Evolutionary conservation across 1,140 invertebrate species (phyloP).

Genomic region (Anoplophora glabripennis): DNA sequence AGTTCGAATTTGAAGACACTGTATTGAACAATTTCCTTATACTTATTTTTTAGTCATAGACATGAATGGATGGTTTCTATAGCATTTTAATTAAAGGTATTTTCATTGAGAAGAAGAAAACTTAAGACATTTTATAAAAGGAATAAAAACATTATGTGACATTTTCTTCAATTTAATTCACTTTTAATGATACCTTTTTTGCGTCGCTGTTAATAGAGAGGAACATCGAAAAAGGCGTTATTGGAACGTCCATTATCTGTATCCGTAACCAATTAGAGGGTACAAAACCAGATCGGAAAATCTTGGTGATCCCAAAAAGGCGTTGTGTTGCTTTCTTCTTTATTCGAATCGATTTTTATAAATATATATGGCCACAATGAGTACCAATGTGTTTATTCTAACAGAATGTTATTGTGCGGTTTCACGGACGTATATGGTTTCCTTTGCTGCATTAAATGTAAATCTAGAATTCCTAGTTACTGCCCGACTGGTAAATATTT

Average conservation of each 20-base stretch:
- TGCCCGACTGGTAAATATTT: too few species aligned
- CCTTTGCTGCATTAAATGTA: not conserved
- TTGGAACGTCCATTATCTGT: constrained; percentile 8
- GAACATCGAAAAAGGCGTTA: constrained; percentile 8
- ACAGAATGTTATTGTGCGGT: constrained; percentile 5
- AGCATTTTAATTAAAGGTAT: too few species aligned
- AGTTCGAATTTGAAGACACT: too few species aligned
- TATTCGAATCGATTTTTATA: not conserved
- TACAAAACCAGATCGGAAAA: constrained; percentile 14
- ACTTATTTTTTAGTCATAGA: too few species aligned
- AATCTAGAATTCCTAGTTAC: not conserved
- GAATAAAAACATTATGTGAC: not conserved
- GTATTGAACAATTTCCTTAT: too few species aligned
- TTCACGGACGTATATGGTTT: not conserved
- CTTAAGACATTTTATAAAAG: too few species aligned
- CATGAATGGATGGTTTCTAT: too few species aligned
- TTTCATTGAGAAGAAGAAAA: too few species aligned
- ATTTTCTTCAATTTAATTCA: constrained; percentile 2
- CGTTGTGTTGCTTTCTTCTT: not conserved
- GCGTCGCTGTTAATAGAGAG: constrained; percentile 4
- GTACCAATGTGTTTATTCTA: constrained; percentile 13
- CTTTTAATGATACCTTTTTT: constrained; percentile 1
- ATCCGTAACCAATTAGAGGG: constrained; percentile 15
- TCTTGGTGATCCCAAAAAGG: constrained; percentile 2
- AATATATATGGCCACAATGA: constrained; percentile 11